phyloP scores from a whole-genome alignment of 2,888 invertebrate genomes.

The Noctua fimbriata region DNA sequence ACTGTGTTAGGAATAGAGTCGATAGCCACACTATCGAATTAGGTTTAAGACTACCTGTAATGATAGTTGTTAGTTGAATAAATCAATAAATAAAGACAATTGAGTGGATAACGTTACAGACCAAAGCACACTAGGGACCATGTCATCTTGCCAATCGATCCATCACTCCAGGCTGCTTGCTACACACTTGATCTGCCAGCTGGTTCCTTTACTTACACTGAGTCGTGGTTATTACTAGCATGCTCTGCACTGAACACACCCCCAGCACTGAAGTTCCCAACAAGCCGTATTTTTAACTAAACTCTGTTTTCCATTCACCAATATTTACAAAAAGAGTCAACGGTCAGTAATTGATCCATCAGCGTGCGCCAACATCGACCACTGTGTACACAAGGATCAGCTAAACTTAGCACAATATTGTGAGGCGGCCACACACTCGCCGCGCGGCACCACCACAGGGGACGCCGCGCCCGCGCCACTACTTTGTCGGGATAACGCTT shows the following conservation, averaged over 20 bases:
- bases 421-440: conserved; percentile 16
- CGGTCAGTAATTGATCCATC: conserved; percentile 26
- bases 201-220: too few species aligned
- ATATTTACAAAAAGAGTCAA: conserved; percentile 47
- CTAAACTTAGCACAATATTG: conserved; percentile 35
- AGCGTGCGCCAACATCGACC: conserved; percentile 14
- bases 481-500: conserved; percentile 8
- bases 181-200: not conserved
- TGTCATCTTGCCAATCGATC: not conserved
- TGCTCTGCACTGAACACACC: not conserved
- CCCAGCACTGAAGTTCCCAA: not conserved
- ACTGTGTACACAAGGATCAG: conserved; percentile 25
- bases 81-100: not conserved
- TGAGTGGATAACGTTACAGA: not conserved
- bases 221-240: not conserved
- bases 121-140: not conserved
- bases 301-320: conserved; percentile 11
- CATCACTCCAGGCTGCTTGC: not conserved
- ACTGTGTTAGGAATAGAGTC: too few species aligned
- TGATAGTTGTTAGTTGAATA: too few species aligned
- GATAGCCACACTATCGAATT: too few species aligned
- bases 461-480: not conserved
- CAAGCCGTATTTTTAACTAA: conserved; percentile 7
- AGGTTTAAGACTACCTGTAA: too few species aligned
- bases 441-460: conserved; percentile 10